These are phyloP conservation scores for Stomorhina lunata DNA, from an alignment of 2,888 invertebrate genomes.

Conservation along the genomic window DNA sequence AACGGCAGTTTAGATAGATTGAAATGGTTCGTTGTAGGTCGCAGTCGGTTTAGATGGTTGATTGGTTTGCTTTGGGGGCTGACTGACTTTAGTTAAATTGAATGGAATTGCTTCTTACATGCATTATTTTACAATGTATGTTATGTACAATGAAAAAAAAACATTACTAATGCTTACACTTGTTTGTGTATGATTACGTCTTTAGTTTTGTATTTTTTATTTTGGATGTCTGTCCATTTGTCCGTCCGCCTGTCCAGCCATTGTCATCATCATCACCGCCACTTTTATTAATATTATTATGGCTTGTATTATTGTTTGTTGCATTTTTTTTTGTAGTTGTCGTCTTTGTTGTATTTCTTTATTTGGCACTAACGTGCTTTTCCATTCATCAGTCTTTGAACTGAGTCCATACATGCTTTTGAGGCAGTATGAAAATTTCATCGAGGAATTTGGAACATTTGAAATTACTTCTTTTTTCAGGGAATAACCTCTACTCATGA, in stretches of 20 bases:
- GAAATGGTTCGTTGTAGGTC: neutral
- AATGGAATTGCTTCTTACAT: constrained; percentile 44
- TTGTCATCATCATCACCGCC: neutral
- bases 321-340: constrained; percentile 19
- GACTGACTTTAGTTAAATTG: constrained; percentile 48
- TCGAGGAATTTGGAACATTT: no score
- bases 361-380: constrained; percentile 29
- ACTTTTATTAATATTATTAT: constrained; percentile 10
- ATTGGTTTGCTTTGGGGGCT: constrained; percentile 20
- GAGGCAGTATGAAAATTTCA: no score
- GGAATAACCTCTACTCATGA: no score
- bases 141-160: neutral
- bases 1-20: neutral
- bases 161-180: constrained; percentile 8
- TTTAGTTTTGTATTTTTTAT: constrained; percentile 3
- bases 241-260: neutral
- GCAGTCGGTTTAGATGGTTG: constrained; percentile 2
- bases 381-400: constrained; percentile 5
- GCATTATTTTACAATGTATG: constrained; percentile 15
- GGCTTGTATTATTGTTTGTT: constrained; percentile 24
- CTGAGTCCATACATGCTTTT: neutral
- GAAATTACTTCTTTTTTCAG: no score
- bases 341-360: constrained; percentile 15
- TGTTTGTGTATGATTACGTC: neutral
- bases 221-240: neutral